phyloP scores from a whole-genome alignment of 1,140 invertebrate species.

The Meloidogyne exigua region DNA sequence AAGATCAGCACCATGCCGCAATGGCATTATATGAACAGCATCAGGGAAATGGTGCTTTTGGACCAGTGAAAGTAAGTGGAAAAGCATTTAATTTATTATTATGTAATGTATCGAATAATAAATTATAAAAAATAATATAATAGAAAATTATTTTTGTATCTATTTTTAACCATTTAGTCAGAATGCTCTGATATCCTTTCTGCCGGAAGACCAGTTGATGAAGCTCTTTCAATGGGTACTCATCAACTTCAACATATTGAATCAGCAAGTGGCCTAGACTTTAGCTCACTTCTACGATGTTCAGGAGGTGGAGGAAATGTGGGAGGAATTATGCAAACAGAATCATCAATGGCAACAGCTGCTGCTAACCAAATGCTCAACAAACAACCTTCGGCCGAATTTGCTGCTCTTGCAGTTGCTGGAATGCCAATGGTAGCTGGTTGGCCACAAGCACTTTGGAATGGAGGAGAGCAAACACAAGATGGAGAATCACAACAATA shows the following conservation, averaged over 20 bases:
- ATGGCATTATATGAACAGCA: not conserved
- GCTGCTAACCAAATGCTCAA: not conserved
- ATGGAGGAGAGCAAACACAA: not conserved
- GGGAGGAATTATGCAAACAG: not conserved
- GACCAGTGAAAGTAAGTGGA: not conserved
- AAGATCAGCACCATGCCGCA: not conserved
- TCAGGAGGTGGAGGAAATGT: not conserved
- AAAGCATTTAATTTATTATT: not conserved
- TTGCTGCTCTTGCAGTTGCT: not conserved
- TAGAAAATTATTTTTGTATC: no score
- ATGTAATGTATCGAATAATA: not conserved
- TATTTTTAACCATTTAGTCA: not conserved
- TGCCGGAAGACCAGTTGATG: not conserved
- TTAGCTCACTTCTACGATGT: not conserved
- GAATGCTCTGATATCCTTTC: not conserved
- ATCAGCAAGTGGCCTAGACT: not conserved
- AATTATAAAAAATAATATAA: no score
- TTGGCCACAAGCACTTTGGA: not conserved
- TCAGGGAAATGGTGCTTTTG: not conserved
- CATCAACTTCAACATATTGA: not conserved
- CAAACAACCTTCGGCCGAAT: not conserved
- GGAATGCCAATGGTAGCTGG: not conserved
- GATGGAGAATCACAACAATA: conserved; percentile 1
- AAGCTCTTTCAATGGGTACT: not conserved
- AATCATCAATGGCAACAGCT: not conserved